Base-by-base conservation (phyloP, 2,888 invertebrate genomes). In the Linnaemya tessellans region DNA sequence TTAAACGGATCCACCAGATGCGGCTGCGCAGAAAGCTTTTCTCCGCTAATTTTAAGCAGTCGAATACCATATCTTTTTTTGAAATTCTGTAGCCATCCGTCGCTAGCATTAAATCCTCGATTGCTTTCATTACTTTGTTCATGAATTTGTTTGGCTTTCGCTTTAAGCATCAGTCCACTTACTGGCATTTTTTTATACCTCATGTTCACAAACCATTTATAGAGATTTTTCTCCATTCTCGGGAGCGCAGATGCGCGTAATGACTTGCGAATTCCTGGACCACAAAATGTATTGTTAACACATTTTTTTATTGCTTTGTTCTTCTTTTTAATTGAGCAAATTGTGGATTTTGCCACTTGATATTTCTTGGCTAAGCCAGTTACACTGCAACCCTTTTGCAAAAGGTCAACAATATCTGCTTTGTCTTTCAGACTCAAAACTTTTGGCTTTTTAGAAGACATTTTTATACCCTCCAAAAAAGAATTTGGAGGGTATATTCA, bases 351-450 rank as follows among this genome's bases (percentile, higher is more conserved):
- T 51, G 67, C 35, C 10, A 51, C 67, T 35, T 49, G 49, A 51
- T 49, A 67, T 56, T 38, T 70, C 20, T 70, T 70, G 9, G 41
- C 41, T 56, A 70, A 70, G 51, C 38, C 54, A 51, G 70, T 56
- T 51, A 56, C 70, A 38, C 56, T 56, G 9, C 38, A 18, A 43
- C 38, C 38, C 51, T 70, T 70, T 70, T 51, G 70, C 25, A 54
- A 70, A 20, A 58, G 58, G 58, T 58, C 58, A 70, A 51, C 35
- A 54, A 70, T 70, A 38, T 70, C 70, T 49, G 22, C 51, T 25
- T 70, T 70, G 54, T 56, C 70, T 70, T 70, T 54, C 54, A 70
- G 70, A 70, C 54, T 68, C 30, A 68, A 54, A 68, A 68, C 51
- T 67, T 49, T 67, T 67, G 51, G 43, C n/a, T 49, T 67, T 67